These are phyloP conservation scores for Cerastis leucographa DNA, from an alignment of 2,888 invertebrate genomes.

Conservation along the genomic window DNA sequence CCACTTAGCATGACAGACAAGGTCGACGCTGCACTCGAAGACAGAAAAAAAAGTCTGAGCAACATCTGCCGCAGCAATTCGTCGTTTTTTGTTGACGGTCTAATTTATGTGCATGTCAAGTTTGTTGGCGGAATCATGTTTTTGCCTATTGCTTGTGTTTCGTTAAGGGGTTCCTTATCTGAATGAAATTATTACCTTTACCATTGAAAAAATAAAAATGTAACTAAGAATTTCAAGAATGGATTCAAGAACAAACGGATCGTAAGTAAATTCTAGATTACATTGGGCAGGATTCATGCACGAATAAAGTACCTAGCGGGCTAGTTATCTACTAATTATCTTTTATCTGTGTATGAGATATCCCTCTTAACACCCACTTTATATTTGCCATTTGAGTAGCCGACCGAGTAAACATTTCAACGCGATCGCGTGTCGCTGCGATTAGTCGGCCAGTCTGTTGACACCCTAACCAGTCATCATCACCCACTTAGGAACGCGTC, in stretches of 20 bases:
- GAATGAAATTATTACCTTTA: too few species aligned
- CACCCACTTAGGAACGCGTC: conserved; percentile 35
- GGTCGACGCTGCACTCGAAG: conserved; percentile 39
- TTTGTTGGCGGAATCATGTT: not conserved
- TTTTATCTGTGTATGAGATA: not conserved
- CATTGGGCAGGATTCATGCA: not conserved
- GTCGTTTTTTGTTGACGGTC: conserved; percentile 18
- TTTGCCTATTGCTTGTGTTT: not conserved
- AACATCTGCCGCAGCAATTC: conserved; percentile 30
- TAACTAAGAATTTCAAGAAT: not conserved
- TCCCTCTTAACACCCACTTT: not conserved
- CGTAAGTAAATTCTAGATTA: not conserved
- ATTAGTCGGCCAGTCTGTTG: conserved; percentile 15
- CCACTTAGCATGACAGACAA: conserved; percentile 41
- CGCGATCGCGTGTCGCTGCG: conserved; percentile 30
- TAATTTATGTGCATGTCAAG: conserved; percentile 27
- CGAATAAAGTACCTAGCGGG: not conserved
- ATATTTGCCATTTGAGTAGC: conserved; percentile 2
- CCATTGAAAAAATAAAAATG: not conserved
- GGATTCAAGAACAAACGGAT: not conserved
- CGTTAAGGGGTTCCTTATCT: not conserved
- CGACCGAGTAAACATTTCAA: conserved; percentile 19
- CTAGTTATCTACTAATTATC: not conserved
- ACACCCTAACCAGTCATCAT: conserved; percentile 19
- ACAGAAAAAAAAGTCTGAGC: conserved; percentile 13